Conservation (phyloP, 2,888 invertebrate species). For the Candidula unifasciata region DNA sequence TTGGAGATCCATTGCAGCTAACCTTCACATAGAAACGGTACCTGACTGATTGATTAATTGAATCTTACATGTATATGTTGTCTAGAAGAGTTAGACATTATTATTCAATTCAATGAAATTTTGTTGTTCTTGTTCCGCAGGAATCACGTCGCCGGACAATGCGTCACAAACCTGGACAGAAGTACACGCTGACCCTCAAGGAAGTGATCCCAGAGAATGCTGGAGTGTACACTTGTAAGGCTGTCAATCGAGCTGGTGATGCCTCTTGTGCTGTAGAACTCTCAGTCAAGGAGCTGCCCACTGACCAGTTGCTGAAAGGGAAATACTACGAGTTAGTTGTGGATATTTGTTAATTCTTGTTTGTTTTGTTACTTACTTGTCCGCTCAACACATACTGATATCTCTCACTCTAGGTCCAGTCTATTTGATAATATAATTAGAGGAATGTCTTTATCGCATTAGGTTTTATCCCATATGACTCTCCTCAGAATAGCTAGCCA, state of each 20-base stretch:
- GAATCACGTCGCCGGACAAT: conserved; percentile 63
- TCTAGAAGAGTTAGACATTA: too few species aligned
- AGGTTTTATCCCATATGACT: too few species aligned
- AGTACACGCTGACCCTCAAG: conserved; percentile 87
- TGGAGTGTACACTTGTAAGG: conserved; percentile 71
- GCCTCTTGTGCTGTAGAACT: conserved; percentile 68
- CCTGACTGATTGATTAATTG: too few species aligned
- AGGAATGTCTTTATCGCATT: too few species aligned
- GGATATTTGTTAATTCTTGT: too few species aligned
- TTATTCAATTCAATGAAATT: neutral
- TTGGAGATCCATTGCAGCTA: too few species aligned
- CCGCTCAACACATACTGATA: too few species aligned
- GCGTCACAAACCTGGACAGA: conserved; percentile 63
- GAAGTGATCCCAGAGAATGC: conserved; percentile 76
- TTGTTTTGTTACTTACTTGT: too few species aligned
- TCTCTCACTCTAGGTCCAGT: too few species aligned
- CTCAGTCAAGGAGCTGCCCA: conserved; percentile 58
- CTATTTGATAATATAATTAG: too few species aligned
- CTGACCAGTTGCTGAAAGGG: conserved; percentile 29
- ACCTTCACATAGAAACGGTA: neutral
- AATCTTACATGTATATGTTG: too few species aligned
- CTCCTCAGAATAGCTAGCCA: too few species aligned
- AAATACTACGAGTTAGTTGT: conserved; percentile 17
- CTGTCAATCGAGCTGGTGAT: conserved; percentile 70
- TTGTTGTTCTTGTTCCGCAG: conserved; percentile 50